These are phyloP conservation scores for Rhabdomys dilectus DNA, from an alignment of 2,113 vertebrate species.

Conservation along the genomic window DNA sequence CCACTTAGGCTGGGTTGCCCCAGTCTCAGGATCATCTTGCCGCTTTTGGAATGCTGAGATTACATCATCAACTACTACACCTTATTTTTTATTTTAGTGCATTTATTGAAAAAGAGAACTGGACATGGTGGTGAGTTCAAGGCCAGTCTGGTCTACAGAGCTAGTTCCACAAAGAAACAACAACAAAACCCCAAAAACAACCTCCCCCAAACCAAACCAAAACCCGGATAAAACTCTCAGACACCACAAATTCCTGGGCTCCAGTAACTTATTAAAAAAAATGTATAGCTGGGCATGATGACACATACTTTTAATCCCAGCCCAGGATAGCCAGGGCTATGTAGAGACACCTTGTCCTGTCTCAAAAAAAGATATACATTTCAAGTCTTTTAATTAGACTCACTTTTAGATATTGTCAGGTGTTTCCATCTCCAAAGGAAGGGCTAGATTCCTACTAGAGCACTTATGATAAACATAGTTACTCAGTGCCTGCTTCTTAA, in stretches of 20 bases:
- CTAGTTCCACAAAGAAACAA: not conserved
- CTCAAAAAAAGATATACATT: not conserved
- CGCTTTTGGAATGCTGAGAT: not conserved
- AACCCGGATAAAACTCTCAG: not conserved
- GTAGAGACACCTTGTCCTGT: not conserved
- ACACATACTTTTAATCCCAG: not conserved
- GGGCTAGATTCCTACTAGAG: not conserved
- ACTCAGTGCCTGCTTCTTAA: constrained; percentile 2
- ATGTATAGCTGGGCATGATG: not conserved
- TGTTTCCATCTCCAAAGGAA: not conserved
- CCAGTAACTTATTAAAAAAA: constrained; percentile 11
- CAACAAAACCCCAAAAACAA: not conserved
- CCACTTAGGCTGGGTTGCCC: not conserved
- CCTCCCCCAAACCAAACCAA: not conserved
- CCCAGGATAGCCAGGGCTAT: not conserved
- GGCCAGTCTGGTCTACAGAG: not conserved
- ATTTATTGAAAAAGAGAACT: constrained; percentile 33
- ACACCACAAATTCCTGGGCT: not conserved
- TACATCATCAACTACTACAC: not conserved
- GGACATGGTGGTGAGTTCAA: not conserved
- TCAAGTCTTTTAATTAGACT: constrained; percentile 13
- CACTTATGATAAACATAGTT: not conserved
- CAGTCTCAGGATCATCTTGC: not conserved
- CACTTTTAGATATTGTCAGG: not conserved
- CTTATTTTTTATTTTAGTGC: constrained; percentile 17